Base-by-base conservation (phyloP, 2,113 vertebrate genomes). In the Callionymus lyra region DNA sequence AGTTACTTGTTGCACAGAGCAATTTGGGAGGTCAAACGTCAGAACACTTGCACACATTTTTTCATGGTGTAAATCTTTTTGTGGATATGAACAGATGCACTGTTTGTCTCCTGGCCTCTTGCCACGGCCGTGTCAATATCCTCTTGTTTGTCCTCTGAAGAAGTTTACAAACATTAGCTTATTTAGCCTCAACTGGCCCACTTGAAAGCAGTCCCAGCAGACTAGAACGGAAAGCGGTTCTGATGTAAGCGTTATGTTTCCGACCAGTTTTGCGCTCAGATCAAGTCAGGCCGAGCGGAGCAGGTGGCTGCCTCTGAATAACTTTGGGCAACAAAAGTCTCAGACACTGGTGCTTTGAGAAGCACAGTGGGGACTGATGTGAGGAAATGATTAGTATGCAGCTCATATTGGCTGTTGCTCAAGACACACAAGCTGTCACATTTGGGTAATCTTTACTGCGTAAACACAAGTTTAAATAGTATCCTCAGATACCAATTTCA, bases 301-400 rank as follows among this genome's bases (percentile, higher is more conserved):
- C 70, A 80, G 80, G 74, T 80, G 77, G 72, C 73, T 72, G 36
- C 18, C 34, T 44, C 64, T 78, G 68, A 82, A 80, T 71, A 70
- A 64, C 39, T 40, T 15, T n/a, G 58, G 50, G 59, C 57, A 72
- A 80, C 74, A 82, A 78, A 80, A 65, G 68, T 43, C 59, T 55
- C 50, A 60, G 80, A 68, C 70, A 60, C 68, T 74, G 56, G 56
- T 18, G 70, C 79, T 77, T 79, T 81, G 61, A 79, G 40, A 43
- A 44, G 58, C 72, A 60, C 56, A 65, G 69, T 60, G 64, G 63
- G 69, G 67, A 68, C 56, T 60, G 52, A 73, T 73, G 62, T 68
- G 72, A 66, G 60, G 66, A 67, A 67, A 70, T 53, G 49, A 68
- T 80, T 78, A 73, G 74, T 78, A 80, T 80, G 76, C 80, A 59